phyloP scores from a whole-genome alignment of 2,888 invertebrate species.

The Sipha maydis region DNA sequence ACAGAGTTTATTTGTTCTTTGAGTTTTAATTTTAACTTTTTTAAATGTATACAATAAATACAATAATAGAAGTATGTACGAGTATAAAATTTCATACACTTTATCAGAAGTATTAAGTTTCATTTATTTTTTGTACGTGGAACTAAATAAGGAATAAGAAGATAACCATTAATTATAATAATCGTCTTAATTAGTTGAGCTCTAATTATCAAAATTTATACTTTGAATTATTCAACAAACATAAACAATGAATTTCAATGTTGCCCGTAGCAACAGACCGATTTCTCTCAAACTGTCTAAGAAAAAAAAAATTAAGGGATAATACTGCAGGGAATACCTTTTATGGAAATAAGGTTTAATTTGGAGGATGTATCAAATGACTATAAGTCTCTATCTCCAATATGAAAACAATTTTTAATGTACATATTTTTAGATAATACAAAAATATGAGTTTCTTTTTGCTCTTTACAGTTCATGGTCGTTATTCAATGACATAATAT shows the following conservation, averaged over 20 bases:
- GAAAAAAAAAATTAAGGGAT: conserved; percentile 32
- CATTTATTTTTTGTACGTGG: neutral
- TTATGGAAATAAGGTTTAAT: conserved; percentile 33
- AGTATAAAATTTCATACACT: neutral
- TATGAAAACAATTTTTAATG: conserved; percentile 2
- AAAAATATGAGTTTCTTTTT: neutral
- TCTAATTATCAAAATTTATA: conserved; percentile 39
- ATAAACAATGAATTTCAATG: conserved; percentile 37
- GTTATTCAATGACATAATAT: neutral
- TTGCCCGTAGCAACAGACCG: conserved; percentile 35
- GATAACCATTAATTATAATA: conserved; percentile 56
- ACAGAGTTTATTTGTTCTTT: no score
- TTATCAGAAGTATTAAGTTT: neutral
- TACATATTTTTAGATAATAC: neutral
- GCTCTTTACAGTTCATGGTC: neutral
- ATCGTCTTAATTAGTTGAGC: conserved; percentile 49
- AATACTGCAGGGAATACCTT: neutral
- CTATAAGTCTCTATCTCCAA: neutral
- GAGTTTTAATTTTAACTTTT: neutral
- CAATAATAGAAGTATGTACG: neutral
- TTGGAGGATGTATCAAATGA: conserved; percentile 18
- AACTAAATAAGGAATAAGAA: conserved; percentile 14
- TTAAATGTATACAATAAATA: neutral
- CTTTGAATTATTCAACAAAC: conserved; percentile 45
- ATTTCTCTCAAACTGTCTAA: neutral